Base-by-base conservation (phyloP, 2,797 vertebrate species). In the Myiotriccus ornatus region DNA sequence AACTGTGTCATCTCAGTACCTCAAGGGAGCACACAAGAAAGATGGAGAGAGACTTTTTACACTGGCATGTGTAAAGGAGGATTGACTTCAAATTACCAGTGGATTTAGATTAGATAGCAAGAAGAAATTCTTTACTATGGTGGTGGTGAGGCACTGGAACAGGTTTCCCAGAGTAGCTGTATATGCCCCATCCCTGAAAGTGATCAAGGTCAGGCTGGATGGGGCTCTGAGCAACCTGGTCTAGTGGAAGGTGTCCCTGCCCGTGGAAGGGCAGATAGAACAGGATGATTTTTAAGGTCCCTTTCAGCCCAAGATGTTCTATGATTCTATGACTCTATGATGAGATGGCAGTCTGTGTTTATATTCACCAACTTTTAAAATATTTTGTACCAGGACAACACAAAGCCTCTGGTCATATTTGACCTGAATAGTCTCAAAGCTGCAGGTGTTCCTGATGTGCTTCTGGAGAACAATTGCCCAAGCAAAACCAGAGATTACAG, bases 231-330 rank as follows among this genome's bases (percentile, higher is more conserved):
- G 20, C 19, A 76, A 24, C 4, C 23, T 43, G 34, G 8, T 49
- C 19, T 24, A 14, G 34, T 10, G 32, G 35, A 69, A 43, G 9
- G 1, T 24, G 15, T 24, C 27, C 10, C 14, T 0, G 0, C 5
- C 10, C 13, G 24, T 49, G 32, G 19, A 32, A 69, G 20, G 35
- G 17, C 7, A 47, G 32, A n/a, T 28, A 11, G 63, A 89, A 69
- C 6, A 14, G 15, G 19, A 18, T 49, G 49, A 49, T 43, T 16
- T 43, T n/a, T 37, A 28, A 24, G 9, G 19, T 28, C 63, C 32
- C 10, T 28, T 25, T 18, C 32, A 76, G 12, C 5, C 9, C 14
- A 69, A 28, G 10, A 24, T 0, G 0, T 62, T 62, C 34, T 19
- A 10, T 28, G 32, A n/a, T n/a, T 68, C 30, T 35, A 9, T 37